A percentile compares a stretch with the other conserved stretches of the same genome.
phyloP scores from a whole-genome alignment of 2,113 vertebrate species.

The Ictalurus punctatus region DNA sequence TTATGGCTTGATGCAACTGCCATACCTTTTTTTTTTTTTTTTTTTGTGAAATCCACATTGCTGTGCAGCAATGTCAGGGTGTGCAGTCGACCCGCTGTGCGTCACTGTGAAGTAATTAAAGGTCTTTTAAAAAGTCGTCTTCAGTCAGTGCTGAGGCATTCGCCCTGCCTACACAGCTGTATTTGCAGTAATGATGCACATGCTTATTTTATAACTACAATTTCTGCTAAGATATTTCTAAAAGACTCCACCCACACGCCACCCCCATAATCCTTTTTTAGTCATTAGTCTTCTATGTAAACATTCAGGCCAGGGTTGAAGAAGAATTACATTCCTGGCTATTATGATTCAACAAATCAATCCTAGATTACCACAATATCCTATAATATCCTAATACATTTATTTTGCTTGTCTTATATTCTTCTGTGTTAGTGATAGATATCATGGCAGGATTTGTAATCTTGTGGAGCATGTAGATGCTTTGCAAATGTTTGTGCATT shows the following conservation, averaged over 20 bases:
- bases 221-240: conserved; percentile 56
- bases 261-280: conserved; percentile 42
- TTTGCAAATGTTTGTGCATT: not conserved
- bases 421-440: not conserved
- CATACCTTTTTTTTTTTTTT: conserved; percentile 2
- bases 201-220: conserved; percentile 54
- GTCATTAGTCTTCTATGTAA: conserved; percentile 28
- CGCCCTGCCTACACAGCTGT: conserved; percentile 67
- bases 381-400: not conserved
- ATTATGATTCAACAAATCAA: not conserved
- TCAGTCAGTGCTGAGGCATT: conserved; percentile 59
- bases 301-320: not conserved
- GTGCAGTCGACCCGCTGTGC: conserved; percentile 60
- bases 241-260: conserved; percentile 39
- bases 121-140: conserved; percentile 63
- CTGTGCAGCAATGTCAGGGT: conserved; percentile 43
- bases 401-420: not conserved
- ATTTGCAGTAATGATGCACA: conserved; percentile 63
- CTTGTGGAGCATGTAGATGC: not conserved
- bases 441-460: not conserved
- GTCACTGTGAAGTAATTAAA: conserved; percentile 75
- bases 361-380: not conserved
- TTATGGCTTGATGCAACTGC: not conserved
- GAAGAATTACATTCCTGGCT: not conserved
- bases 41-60: not conserved